phyloP scores from a whole-genome alignment of 2,888 invertebrate genomes.

The Corythucha ciliata region DNA sequence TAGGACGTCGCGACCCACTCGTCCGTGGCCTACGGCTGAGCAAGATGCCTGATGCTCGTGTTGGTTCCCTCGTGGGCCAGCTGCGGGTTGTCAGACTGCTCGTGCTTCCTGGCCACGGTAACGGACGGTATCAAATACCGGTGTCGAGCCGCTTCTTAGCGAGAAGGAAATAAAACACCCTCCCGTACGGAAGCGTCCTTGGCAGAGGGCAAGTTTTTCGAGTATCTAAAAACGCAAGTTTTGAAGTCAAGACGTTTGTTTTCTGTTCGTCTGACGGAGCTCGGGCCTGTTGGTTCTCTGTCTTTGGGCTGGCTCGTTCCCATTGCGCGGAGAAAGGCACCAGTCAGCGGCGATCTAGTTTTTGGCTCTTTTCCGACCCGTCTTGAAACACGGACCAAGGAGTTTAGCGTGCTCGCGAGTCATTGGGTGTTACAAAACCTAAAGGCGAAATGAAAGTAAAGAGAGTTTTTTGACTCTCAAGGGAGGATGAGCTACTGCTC shows the following conservation, averaged over 20 bases:
- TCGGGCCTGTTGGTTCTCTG: slow-evolving; percentile 1
- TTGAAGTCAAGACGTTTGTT: no score
- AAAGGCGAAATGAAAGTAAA: slow-evolving; percentile 60
- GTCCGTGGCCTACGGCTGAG: slow-evolving; percentile 17
- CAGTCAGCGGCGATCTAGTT: slow-evolving; percentile 43
- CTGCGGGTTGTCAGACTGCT: neutral
- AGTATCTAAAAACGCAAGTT: no score
- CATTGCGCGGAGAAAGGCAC: no score
- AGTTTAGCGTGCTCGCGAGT: slow-evolving; percentile 64
- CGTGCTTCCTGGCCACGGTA: neutral
- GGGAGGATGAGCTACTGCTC: slow-evolving; percentile 27
- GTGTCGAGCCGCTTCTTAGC: slow-evolving; percentile 18
- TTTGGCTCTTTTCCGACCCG: slow-evolving; percentile 53
- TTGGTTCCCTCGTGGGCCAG: slow-evolving; percentile 4
- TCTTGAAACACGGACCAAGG: slow-evolving; percentile 71
- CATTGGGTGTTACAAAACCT: slow-evolving; percentile 50
- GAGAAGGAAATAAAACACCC: no score
- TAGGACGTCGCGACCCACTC: slow-evolving; percentile 27
- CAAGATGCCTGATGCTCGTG: neutral
- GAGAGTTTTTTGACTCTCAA: neutral
- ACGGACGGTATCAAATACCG: neutral
- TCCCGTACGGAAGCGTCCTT: slow-evolving; percentile 1
- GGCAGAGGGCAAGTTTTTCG: neutral
- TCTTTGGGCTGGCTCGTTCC: slow-evolving; percentile 34
- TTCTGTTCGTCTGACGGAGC: no score